A percentile compares a stretch with the other conserved stretches of the same genome.
Conservation (phyloP, 2,888 invertebrate genomes). For the Lasioglossum marginatum region DNA sequence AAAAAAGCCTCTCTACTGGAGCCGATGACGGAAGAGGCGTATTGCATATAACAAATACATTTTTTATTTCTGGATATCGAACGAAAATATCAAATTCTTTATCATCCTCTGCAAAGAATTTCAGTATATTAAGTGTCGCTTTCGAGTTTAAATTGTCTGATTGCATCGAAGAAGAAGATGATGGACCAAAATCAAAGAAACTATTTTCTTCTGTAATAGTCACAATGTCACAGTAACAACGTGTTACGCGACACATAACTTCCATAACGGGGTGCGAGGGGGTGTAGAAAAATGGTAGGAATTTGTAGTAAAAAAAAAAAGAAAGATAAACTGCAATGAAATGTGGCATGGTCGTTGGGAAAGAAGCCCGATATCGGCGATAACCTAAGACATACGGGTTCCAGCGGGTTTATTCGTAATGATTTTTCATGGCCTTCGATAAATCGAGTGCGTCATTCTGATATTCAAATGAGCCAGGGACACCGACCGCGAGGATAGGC, state of each 20-base stretch:
- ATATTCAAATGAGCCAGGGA: slow-evolving; percentile 62
- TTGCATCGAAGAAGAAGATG: too few relatives aligned
- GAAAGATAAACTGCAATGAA: background rate
- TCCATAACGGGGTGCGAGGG: background rate
- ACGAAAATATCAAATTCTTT: too few relatives aligned
- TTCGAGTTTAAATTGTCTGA: too few relatives aligned
- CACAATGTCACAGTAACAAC: too few relatives aligned
- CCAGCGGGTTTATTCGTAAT: slow-evolving; percentile 25
- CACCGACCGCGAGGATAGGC: slow-evolving; percentile 50
- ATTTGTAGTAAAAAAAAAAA: background rate
- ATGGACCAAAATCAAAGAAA: too few relatives aligned
- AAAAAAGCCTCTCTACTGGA: too few relatives aligned
- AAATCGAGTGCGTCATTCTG: slow-evolving; percentile 54
- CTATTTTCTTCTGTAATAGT: too few relatives aligned
- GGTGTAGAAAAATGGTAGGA: background rate
- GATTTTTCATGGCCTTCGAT: slow-evolving; percentile 48
- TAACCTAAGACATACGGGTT: slow-evolving; percentile 25
- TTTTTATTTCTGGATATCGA: too few relatives aligned
- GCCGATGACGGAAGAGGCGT: too few relatives aligned
- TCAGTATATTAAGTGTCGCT: too few relatives aligned
- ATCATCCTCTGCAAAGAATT: too few relatives aligned
- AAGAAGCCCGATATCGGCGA: slow-evolving; percentile 19
- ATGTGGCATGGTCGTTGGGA: background rate
- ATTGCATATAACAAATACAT: too few relatives aligned
- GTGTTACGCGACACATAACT: background rate